Evolutionary conservation across 2,888 invertebrate genomes (phyloP).

Genomic region (Embidobia sp.): DNA sequence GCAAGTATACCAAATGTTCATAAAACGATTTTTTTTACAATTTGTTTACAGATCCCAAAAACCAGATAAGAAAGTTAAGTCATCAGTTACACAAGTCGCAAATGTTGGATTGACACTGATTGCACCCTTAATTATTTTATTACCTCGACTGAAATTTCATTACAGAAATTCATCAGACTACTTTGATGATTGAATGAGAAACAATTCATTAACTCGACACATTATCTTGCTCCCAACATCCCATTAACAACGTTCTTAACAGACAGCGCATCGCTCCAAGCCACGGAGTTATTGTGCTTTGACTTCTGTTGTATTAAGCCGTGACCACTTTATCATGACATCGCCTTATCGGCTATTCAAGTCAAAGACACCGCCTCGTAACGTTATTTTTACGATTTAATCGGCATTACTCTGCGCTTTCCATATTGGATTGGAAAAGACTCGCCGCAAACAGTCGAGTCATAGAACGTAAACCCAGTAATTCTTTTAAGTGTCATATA

Average conservation of each 20-base stretch:
- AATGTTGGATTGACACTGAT: too few species aligned
- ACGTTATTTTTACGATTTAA: slow-evolving; percentile 48
- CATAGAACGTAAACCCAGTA: slow-evolving; percentile 37
- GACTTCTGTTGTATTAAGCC: slow-evolving; percentile 19
- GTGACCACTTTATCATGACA: slow-evolving; percentile 37
- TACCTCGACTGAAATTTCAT: slow-evolving; percentile 37
- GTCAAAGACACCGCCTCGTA: slow-evolving; percentile 19
- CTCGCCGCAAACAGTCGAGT: slow-evolving; percentile 30
- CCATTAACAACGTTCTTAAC: slow-evolving; percentile 26
- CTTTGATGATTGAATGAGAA: slow-evolving; percentile 47
- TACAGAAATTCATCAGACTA: slow-evolving; percentile 26
- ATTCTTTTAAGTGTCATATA: slow-evolving; percentile 54
- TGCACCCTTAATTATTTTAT: slow-evolving; percentile 12
- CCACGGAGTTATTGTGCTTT: slow-evolving; percentile 16
- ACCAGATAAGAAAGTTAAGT: too few species aligned
- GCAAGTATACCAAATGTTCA: too few species aligned
- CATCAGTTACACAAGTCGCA: too few species aligned
- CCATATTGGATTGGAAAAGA: slow-evolving; percentile 24
- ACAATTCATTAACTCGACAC: slow-evolving; percentile 42
- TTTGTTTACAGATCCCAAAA: too few species aligned
- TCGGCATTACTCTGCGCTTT: slow-evolving; percentile 56
- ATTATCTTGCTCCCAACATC: slow-evolving; percentile 35
- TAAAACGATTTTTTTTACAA: too few species aligned
- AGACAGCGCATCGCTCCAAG: slow-evolving; percentile 12
- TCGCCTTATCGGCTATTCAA: slow-evolving; percentile 29